A percentile compares a stretch with the other conserved stretches of the same genome.
These are phyloP conservation scores for Lithosia quadra DNA, from an alignment of 2,888 invertebrate genomes.

Conservation along the genomic window DNA sequence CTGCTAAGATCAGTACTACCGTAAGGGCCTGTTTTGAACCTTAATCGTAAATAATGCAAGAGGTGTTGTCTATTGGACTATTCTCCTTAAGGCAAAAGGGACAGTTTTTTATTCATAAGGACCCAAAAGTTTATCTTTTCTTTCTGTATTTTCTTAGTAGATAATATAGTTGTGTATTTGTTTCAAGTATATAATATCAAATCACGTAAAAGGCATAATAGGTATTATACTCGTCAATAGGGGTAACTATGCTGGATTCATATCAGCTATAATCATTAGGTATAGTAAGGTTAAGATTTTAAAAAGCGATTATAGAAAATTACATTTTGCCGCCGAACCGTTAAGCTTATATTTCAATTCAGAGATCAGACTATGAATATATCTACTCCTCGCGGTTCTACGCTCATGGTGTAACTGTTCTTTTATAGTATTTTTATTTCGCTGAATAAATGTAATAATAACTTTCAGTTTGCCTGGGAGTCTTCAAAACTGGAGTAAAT, in stretches of 20 bases:
- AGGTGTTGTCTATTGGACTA: conserved; percentile 26
- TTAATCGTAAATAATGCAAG: conserved; percentile 49
- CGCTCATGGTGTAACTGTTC: background rate
- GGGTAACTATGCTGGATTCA: no score
- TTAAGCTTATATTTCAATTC: background rate
- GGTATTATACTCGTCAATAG: no score
- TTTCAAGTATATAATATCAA: background rate
- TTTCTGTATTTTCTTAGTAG: conserved; percentile 14
- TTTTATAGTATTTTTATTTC: background rate
- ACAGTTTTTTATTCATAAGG: conserved; percentile 23
- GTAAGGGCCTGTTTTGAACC: conserved; percentile 29
- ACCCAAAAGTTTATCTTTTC: conserved; percentile 13
- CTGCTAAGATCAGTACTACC: background rate
- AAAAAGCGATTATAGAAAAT: background rate
- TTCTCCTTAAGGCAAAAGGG: conserved; percentile 25
- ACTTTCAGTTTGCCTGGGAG: no score
- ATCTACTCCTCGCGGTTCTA: background rate
- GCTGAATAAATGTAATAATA: background rate
- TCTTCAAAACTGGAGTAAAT: background rate
- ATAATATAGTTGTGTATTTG: background rate
- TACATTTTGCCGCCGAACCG: background rate
- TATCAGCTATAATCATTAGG: background rate
- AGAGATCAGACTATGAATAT: background rate
- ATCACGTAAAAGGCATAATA: background rate
- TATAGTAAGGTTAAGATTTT: background rate